phyloP scores from a whole-genome alignment of 2,888 invertebrate genomes.

The Entomobrya multifasciata region DNA sequence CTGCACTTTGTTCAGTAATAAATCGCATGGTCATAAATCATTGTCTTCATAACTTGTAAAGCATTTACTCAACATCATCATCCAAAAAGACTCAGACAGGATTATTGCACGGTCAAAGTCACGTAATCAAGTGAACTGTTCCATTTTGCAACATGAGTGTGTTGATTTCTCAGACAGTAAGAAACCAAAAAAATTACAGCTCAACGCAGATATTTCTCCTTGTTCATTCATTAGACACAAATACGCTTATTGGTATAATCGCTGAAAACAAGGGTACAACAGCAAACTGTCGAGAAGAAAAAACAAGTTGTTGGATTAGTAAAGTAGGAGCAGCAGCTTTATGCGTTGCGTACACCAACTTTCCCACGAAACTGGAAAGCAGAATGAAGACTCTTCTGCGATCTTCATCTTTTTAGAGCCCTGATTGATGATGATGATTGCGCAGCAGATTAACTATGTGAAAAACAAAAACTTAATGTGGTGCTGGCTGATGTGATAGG shows the following conservation, averaged over 20 bases:
- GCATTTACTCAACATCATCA: too few relatives aligned
- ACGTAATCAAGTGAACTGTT: too few relatives aligned
- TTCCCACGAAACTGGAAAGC: slow-evolving; percentile 49
- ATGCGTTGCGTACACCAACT: neutral
- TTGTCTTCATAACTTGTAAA: too few relatives aligned
- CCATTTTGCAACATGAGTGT: too few relatives aligned
- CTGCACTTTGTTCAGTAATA: too few relatives aligned
- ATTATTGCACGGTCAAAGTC: too few relatives aligned
- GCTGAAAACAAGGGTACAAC: too few relatives aligned
- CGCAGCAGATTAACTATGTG: neutral
- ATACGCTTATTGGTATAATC: too few relatives aligned
- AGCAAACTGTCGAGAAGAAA: neutral
- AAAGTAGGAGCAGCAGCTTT: neutral
- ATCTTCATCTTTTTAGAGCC: neutral
- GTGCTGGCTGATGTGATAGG: too few relatives aligned
- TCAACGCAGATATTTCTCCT: neutral
- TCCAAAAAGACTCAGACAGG: too few relatives aligned
- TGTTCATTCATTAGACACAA: too few relatives aligned
- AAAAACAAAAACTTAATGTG: neutral
- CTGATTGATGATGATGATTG: neutral
- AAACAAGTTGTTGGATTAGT: neutral
- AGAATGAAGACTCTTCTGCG: neutral
- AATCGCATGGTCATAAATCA: too few relatives aligned
- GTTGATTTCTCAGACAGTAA: neutral
- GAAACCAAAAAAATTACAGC: neutral